These are phyloP conservation scores for Astur gentilis DNA, from an alignment of 2,113 vertebrate species.

Conservation along the genomic window DNA sequence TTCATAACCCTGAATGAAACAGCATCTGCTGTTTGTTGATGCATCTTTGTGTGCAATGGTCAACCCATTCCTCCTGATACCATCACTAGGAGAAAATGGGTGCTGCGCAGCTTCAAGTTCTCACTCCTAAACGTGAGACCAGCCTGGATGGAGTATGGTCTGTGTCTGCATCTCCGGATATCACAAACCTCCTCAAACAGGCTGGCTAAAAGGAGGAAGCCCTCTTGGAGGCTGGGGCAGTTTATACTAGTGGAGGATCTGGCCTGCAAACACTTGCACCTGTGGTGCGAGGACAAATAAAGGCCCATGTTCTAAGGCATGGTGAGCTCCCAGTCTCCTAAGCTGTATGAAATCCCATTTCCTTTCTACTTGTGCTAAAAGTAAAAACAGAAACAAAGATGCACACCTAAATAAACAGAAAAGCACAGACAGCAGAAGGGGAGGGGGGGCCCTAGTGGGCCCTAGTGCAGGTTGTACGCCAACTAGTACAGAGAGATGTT, in stretches of 20 bases:
- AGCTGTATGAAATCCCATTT: slow-evolving; percentile 58
- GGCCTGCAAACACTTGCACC: not conserved
- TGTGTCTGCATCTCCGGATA: not conserved
- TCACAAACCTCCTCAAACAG: not conserved
- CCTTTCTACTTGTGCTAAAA: slow-evolving; percentile 63
- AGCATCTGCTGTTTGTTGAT: not conserved
- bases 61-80: not conserved
- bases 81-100: not conserved
- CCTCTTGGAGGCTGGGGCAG: not conserved
- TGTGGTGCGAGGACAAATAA: not conserved
- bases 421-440: slow-evolving; percentile 39
- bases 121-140: not conserved
- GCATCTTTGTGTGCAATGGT: not conserved
- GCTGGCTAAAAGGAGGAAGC: not conserved
- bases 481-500: slow-evolving; percentile 43
- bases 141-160: not conserved
- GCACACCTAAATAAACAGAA: slow-evolving; percentile 64
- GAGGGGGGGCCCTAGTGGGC: slow-evolving; percentile 47
- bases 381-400: slow-evolving; percentile 66
- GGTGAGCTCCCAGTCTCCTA: slow-evolving; percentile 17
- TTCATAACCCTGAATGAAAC: not conserved
- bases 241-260: not conserved
- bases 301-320: not conserved
- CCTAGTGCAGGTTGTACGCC: not conserved
- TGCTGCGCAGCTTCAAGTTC: not conserved